Conservation (phyloP, 2,797 vertebrate species). For the Pseudochirops cupreus region DNA sequence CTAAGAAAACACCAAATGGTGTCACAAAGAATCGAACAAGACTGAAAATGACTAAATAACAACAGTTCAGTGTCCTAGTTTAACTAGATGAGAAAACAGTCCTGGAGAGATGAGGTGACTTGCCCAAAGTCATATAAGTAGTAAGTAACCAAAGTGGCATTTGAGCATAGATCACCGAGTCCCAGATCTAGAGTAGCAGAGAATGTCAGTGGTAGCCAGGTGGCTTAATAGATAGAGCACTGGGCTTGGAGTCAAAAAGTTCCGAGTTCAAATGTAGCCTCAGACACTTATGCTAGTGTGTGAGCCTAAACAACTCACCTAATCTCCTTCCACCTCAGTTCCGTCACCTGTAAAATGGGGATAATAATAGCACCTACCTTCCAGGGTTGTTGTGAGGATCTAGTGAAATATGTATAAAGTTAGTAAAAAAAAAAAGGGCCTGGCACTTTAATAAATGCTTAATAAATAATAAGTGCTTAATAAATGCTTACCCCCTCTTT, state of each 20-base stretch:
- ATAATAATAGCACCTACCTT: background rate
- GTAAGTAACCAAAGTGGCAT: background rate
- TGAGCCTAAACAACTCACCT: background rate
- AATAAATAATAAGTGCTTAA: background rate
- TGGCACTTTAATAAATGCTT: background rate
- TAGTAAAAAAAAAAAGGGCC: background rate
- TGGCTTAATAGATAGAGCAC: rapidly evolving
- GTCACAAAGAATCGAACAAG: background rate
- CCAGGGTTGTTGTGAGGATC: background rate
- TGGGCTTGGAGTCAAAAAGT: background rate
- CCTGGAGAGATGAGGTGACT: background rate
- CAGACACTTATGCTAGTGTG: background rate
- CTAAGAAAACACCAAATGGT: background rate
- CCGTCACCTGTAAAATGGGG: background rate
- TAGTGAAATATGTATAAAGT: background rate
- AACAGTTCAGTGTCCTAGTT: background rate
- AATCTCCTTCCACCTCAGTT: background rate
- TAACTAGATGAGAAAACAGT: background rate
- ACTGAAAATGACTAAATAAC: conserved; percentile 17
- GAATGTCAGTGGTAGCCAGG: background rate
- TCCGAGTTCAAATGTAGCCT: background rate
- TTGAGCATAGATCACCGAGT: background rate
- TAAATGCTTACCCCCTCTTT: background rate
- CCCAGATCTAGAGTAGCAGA: background rate
- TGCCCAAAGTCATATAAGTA: background rate